A percentile compares a stretch with the other conserved stretches of the same genome.
phyloP scores from a whole-genome alignment of 2,888 invertebrate genomes.

The Campaea margaritaria region DNA sequence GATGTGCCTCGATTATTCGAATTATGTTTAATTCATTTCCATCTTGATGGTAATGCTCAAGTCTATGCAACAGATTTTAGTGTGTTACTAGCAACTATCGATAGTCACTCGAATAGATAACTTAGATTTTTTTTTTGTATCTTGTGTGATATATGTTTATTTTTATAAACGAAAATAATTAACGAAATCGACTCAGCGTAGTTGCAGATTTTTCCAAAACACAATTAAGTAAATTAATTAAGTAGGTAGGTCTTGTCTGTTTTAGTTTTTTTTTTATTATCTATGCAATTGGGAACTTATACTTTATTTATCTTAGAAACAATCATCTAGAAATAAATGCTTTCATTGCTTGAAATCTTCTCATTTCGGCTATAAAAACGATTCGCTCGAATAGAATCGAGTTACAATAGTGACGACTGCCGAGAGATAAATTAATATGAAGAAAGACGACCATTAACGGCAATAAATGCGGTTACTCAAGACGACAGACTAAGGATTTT shows the following conservation, averaged over 20 bases:
- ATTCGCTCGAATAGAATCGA: constrained; percentile 37
- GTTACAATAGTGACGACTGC: constrained; percentile 50
- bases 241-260: too few species aligned
- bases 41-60: constrained; percentile 74
- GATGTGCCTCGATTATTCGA: constrained; percentile 81
- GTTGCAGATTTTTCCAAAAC: too few species aligned
- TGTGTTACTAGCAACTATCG: constrained; percentile 49
- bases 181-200: too few species aligned
- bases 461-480: constrained; percentile 81
- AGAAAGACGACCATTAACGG: constrained; percentile 74
- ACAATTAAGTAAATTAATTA: too few species aligned
- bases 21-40: constrained; percentile 84
- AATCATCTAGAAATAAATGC: too few species aligned
- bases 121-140: too few species aligned
- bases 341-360: too few species aligned
- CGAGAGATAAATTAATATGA: constrained; percentile 68
- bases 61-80: constrained; percentile 57
- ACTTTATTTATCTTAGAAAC: too few species aligned
- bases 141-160: too few species aligned
- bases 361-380: not conserved
- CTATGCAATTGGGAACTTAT: too few species aligned
- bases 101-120: constrained; percentile 20
- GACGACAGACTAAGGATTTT: constrained; percentile 74
- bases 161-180: too few species aligned
- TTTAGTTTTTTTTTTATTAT: too few species aligned